Evolutionary conservation across 1,140 invertebrate species (phyloP), one percentile per base, ranked within the genome.

Genomic region (Cyrtorhinus lividipennis): DNA sequence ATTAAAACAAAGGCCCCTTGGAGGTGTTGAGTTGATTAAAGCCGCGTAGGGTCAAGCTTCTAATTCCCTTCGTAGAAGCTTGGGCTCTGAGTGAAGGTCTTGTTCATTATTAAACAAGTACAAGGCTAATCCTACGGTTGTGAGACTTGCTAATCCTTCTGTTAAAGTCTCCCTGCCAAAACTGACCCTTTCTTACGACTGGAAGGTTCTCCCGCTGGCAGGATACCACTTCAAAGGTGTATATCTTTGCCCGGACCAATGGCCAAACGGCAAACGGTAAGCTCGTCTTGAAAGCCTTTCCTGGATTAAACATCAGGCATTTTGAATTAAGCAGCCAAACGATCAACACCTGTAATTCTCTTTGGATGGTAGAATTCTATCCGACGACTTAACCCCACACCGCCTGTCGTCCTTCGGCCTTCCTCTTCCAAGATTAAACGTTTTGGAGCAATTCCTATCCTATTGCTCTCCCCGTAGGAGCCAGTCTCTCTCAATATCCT

Each of bases 11-110:
- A 53, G 48, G 10, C 30, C 48, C 48, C 48, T 12, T 15, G 48
- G 48, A 53, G 48, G 48, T 53, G 48, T 53, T 53, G 48, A 53
- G 48, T 53, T 53, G 48, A 53, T 53, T 53, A 53, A 53, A 53
- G 48, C 48, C 48, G 48, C 48, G 48, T 53, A 20, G 48, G 48
- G 48, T 53, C 48, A 53, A 20, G 10, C 18, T 53, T 20, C 18
- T 10, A 53, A 10, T 53, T 20, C 48, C 48, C 18, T 53, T 20
- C 48, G 8, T 10, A 20, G 20, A 22, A 20, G 48, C 10, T 15
- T 5, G 48, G 48, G 8, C 20, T 8, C 48, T 53, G 48, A 53
- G 48, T 53, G 48, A 53, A 53, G 48, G 48, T 53, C 48, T 53
- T 53, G 48, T 53, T 53, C 48, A 53, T 53, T 53, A 53, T 53